Evolutionary conservation across 2,113 vertebrate species (phyloP), one percentile per base, ranked within the genome.

Genomic region (Lamprotornis superbus): DNA sequence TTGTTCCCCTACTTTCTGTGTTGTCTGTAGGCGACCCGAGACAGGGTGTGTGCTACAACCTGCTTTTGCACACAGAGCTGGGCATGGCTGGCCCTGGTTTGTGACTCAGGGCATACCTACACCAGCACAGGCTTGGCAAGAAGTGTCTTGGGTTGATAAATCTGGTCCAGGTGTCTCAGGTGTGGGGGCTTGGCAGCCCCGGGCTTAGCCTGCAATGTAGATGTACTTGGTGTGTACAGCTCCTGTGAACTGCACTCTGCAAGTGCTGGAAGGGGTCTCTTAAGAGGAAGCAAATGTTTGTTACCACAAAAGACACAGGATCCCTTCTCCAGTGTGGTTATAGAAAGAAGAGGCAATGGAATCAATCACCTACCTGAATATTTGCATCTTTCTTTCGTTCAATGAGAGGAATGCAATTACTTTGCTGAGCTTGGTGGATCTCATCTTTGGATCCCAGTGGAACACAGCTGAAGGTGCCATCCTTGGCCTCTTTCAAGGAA

Each of bases 161-260:
- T 56, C 23, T 27, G 33, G 18, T 60, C 3, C 33, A 92, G 30
- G 30, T 52, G 19, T 40, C 12, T 53, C 27, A 57, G 46, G 27
- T 50, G 35, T 12, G 1, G 17, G 13, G 12, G 7, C 11, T 63
- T 55, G 30, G 9, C 28, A 67, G 23, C 15, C 56, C 47, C 19
- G 15, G 6, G 2, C 33, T 92, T 52, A 57, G 31, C 64, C 35
- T 59, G 35, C 27, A 27, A 35, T 0, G 1, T 8, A 33, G 70
- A 3, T 17, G 10, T 28, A 10, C 23, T 30, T 31, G 23, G 6
- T 63, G 30, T 31, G 14, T 24, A 55, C 12, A 22, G 3, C 4
- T 47, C 20, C 3, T 0, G 0, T 47, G 11, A 47, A 31, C 28
- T 39, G 7, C 7, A 18, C 13, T 39, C 13, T 37, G 25, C 12